Base-by-base conservation (phyloP, 2,797 vertebrate genomes). In the Sandelia bainsii region DNA sequence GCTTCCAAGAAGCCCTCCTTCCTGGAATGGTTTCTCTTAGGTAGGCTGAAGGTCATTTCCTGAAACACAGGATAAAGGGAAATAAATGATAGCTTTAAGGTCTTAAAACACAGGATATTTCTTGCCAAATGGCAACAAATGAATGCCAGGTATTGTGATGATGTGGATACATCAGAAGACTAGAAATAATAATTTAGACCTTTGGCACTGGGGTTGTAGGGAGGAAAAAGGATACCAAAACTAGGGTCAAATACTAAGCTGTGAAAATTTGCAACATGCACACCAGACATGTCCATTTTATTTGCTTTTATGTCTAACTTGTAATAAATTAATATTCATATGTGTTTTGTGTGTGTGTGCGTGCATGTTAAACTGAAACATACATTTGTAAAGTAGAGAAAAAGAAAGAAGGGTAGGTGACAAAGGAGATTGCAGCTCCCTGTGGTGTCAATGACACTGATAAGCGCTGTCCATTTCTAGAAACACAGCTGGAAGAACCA, bases 41-140 rank as follows among this genome's bases (percentile, higher is more conserved):
- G 74, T 79, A 81, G 78, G 69, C 61, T 65, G 34, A 37, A 75
- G 67, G 78, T 80, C 23, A 77, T 69, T 81, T 79, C 71, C 70
- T 75, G 69, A 56, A 61, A 45, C 19, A 58, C 10, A 40, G 74
- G 60, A 83, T 62, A 45, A 50, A 20, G 68, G 52, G 19, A 52
- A 50, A 53, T 19, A 37, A 46, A 46, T 8, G 29, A 45, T 34
- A 49, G 60, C 61, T 46, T 61, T 19, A 20, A 19, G 44, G 45
- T 34, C 12, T 80, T 22, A 59, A 61, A 61, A 71, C 53, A 32
- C 12, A 52, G 64, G 53, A 59, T 20, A 60, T 23, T 8, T 60
- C 50, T 29, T 53, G 52, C 50, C 32, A 54, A 58, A 58, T 20
- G 23, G 37, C 20, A 69, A 49, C 23, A 37, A 73, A 53, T 23